Percentiles rank a stretch among this genome's conserved stretches.
phyloP scores from a whole-genome alignment of 2,888 invertebrate species.

The Sympetrum striolatum region DNA sequence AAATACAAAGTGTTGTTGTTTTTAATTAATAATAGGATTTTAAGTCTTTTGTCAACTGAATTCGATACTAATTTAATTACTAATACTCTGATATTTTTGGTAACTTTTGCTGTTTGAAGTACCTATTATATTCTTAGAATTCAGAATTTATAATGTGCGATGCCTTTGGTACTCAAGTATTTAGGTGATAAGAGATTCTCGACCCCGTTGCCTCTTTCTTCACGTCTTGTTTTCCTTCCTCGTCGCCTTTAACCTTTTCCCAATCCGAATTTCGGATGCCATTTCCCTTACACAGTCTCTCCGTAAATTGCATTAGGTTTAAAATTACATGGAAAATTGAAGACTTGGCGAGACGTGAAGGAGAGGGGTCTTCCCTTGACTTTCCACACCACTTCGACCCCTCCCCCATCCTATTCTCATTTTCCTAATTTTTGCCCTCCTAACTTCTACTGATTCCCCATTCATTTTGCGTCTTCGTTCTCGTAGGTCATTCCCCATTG shows the following conservation, averaged over 20 bases:
- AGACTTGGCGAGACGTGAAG: constrained; percentile 63
- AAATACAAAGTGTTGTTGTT: too few relatives aligned
- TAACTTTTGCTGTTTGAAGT: too few relatives aligned
- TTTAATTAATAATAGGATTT: too few relatives aligned
- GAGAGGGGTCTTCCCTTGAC: constrained; percentile 49
- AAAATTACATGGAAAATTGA: constrained; percentile 65
- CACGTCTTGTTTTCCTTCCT: not conserved
- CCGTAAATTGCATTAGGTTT: constrained; percentile 64
- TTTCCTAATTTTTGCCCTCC: not conserved
- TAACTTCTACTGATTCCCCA: not conserved
- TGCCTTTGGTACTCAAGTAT: too few relatives aligned
- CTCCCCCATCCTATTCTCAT: not conserved
- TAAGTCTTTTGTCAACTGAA: too few relatives aligned
- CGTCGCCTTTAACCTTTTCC: not conserved
- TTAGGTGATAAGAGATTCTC: not conserved
- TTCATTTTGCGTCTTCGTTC: not conserved
- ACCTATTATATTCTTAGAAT: too few relatives aligned
- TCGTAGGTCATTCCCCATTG: too few relatives aligned
- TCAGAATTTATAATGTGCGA: too few relatives aligned
- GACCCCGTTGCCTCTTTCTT: not conserved
- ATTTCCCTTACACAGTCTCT: constrained; percentile 42
- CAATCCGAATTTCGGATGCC: not conserved
- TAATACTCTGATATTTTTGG: too few relatives aligned
- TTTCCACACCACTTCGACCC: not conserved
- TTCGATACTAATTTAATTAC: too few relatives aligned